A percentile compares a stretch with the other conserved stretches of the same genome.
Evolutionary conservation across 2,113 vertebrate genomes (phyloP).

Genomic region (Indicator maculatus): DNA sequence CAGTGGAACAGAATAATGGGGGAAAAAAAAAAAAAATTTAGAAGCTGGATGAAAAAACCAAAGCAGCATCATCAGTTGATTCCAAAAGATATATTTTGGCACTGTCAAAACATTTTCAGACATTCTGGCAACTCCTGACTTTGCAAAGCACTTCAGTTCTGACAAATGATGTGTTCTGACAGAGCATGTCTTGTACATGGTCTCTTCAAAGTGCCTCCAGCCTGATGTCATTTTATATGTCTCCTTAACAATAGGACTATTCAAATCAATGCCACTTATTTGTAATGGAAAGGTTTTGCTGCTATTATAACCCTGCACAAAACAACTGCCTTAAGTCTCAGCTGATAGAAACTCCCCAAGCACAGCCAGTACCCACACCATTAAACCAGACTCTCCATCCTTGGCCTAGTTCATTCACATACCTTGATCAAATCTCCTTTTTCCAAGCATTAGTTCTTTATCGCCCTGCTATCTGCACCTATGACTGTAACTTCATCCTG

Average conservation of each 20-base stretch:
- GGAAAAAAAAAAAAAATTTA: not conserved
- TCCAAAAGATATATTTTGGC: not conserved
- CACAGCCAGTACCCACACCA: not conserved
- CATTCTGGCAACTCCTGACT: not conserved
- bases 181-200: accelerated
- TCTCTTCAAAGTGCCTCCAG: not conserved
- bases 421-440: not conserved
- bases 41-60: not conserved
- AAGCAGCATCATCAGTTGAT: not conserved
- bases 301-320: not conserved
- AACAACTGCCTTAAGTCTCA: not conserved
- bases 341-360: not conserved
- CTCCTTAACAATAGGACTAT: not conserved
- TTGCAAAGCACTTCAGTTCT: not conserved
- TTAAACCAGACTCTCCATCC: not conserved
- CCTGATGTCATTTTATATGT: not conserved
- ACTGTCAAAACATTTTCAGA: not conserved
- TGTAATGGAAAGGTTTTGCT: not conserved
- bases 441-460: not conserved
- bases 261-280: not conserved
- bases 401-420: not conserved
- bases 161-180: not conserved
- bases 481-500: not conserved
- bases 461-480: not conserved
- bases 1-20: not conserved